Base-by-base conservation (phyloP, 2,797 vertebrate species). In the Xiphorhynchus erythropygius region DNA sequence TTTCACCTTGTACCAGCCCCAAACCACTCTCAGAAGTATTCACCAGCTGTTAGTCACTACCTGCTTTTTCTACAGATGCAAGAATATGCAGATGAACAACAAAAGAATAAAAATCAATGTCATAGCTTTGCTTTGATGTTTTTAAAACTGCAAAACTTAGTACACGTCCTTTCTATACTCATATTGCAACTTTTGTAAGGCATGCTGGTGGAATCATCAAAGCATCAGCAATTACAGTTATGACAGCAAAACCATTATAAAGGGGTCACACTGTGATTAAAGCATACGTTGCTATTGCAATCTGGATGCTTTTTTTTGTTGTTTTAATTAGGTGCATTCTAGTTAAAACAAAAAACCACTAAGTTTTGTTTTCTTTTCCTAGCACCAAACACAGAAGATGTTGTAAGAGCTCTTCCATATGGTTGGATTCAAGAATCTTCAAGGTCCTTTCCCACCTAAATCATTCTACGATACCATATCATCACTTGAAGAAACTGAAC, bases 181-280 rank as follows among this genome's bases (percentile, higher is more conserved):
- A 39, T 2, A 33, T 11, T 64, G 30, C 53, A 87, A 85, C 75
- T 80, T 89, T 16, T 27, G 33, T 42, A 84, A 82, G 41, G 32
- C 82, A 53, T 42, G 10, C 68, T 35, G 62, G 44, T 69, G 33
- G 62, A 94, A 89, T 41, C 73, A 95, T 88, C 85, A 94, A 95
- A 95, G 90, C 77, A 88, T 47, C 92, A 74, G 65, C 88, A 90
- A 84, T 78, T 86, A 92, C 50, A 80, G 53, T 78, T 80, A 42
- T 7, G 74, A 84, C 69, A 93, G 62, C 79, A 88, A 94, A 89
- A 81, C 35, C 57, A 81, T 85, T 47, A 88, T 46, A 63, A 80
- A 95, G 92, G 74, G 65, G 76, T 75, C 55, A 71, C 47, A 30
- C 37, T 84, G 80, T 62, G 82, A 96, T 88, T 86, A 92, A 91